Evolutionary conservation across 2,113 vertebrate genomes (phyloP), one percentile per base, ranked within the genome.

Genomic region (Phylloscopus trochilus): DNA sequence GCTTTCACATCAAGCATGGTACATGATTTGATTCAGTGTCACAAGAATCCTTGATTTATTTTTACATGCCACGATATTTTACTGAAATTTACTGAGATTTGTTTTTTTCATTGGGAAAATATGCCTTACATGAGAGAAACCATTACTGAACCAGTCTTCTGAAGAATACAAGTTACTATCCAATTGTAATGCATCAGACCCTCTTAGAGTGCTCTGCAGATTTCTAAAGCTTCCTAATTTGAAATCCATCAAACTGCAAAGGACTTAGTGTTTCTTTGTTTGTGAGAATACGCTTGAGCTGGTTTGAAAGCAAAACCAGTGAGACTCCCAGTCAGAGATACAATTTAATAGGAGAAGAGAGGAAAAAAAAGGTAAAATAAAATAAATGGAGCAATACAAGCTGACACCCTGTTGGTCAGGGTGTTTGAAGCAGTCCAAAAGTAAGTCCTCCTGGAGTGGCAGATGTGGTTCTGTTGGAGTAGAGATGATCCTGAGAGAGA

Each of bases 211-310:
- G 35, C 44, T 41, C 27, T 37, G 37, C 33, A 66, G 76, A 55
- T 26, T 75, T 75, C 60, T 37, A 28, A 69, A 91, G 19, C 22
- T 69, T 69, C 41, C 67, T 28, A 21, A 37, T 79, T 70, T n/a
- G 37, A 47, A 55, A 47, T 52, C 33, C 46, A 56, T 37, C 46
- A 30, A 47, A 69, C n/a, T 33, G 23, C 44, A 73, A 46, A 75
- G 41, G 37, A 35, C 47, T 63, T 52, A 2, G 11, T 22, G 56
- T 72, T 49, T 53, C 18, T 46, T 51, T 81, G 41, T 39, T 83
- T 64, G 37, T 8, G 20, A 43, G 55, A 53, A 9, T 10, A 43
- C 0, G 0, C n/a, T n/a, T n/a, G n/a, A n/a, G n/a, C n/a, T n/a
- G n/a, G n/a, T n/a, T n/a, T n/a, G n/a, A n/a, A n/a, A n/a, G n/a